Percentiles rank a stretch among this genome's conserved stretches.
Conservation (phyloP, 2,113 vertebrate genomes). For the Clarias batrachus region DNA sequence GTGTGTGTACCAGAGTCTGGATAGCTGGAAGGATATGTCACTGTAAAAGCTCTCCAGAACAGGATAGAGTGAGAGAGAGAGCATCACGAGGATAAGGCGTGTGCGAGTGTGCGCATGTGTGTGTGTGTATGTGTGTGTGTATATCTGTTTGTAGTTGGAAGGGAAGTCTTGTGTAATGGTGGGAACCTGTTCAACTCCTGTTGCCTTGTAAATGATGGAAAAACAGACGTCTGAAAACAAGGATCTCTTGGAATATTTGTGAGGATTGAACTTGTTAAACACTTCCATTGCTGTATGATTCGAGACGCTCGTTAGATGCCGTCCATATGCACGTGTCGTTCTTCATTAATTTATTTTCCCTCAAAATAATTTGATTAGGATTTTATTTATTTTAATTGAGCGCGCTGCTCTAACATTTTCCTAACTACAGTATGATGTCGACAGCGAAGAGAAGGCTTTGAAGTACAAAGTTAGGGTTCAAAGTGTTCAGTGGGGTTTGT, state of each 20-base stretch:
- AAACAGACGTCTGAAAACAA: conserved; percentile 57
- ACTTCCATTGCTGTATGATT: conserved; percentile 3
- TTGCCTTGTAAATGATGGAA: conserved; percentile 58
- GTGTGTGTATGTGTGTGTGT: conserved; percentile 62
- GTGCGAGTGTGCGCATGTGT: conserved; percentile 21
- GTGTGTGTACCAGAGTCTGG: conserved; percentile 58
- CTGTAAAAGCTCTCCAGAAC: conserved; percentile 53
- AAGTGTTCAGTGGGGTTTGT: background rate
- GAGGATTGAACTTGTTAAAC: conserved; percentile 25
- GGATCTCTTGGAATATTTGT: conserved; percentile 36
- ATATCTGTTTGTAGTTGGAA: conserved; percentile 57
- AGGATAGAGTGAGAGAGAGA: conserved; percentile 38
- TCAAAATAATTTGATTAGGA: background rate
- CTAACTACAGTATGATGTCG: background rate
- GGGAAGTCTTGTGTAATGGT: conserved; percentile 47
- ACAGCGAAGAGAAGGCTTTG: background rate
- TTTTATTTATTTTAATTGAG: conserved; percentile 13
- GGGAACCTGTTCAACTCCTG: conserved; percentile 71
- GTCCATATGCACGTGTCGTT: background rate
- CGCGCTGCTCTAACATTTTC: background rate
- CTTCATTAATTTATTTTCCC: background rate
- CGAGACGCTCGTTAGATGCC: background rate
- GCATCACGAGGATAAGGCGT: conserved; percentile 68
- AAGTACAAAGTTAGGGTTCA: conserved; percentile 21
- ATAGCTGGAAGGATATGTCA: conserved; percentile 66